Evolutionary conservation across 92 coral and sea anemone genomes (phyloP), one percentile per base, ranked within the genome.

Genomic region (Pocillopora meandrina): DNA sequence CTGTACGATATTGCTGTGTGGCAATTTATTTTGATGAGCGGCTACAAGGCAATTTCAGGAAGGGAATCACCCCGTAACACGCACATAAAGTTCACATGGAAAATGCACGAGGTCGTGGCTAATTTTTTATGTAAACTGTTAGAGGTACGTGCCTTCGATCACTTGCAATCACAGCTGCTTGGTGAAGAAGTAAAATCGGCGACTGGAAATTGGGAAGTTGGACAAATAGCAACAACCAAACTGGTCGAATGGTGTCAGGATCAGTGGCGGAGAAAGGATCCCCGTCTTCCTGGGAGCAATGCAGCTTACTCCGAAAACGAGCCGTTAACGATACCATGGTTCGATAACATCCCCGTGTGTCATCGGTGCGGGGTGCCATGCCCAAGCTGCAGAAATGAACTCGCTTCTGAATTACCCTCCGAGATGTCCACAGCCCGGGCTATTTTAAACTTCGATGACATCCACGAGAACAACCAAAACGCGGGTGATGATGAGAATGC

Each of bases 101-200:
- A n/a, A 14, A 89, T 89, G 92, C 89, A 89, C 78, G 62, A 85
- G 70, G 87, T 89, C 10, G 92, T 89, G 9, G 92, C 92, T 3
- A 77, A 67, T 61, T 70, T 89, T 35, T 47, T 89, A 76, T 72
- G 81, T 35, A 77, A 88, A 59, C 84, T 84, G 16, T 10, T 79
- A 47, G 81, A 79, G 21, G 80, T 71, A 14, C 55, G 19, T 6
- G 87, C 80, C 20, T 89, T 89, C 47, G 12, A 10, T 1, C 73
- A 89, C 67, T n/a, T 89, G 10, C 55, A 67, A 5, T 26, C 31
- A 26, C 31, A 26, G 31, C 31, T 26, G 31, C 31, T 26, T 26
- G 31, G 31, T 26, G 31, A 26, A 26, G 31, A 26, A 26, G 31
- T 26, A 26, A 26, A 26, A 26, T 26, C 31, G 31, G 31, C 31